Evolutionary conservation across 2,888 invertebrate genomes (phyloP), one percentile per base, ranked within the genome.

Genomic region (Andrena bucephala): DNA sequence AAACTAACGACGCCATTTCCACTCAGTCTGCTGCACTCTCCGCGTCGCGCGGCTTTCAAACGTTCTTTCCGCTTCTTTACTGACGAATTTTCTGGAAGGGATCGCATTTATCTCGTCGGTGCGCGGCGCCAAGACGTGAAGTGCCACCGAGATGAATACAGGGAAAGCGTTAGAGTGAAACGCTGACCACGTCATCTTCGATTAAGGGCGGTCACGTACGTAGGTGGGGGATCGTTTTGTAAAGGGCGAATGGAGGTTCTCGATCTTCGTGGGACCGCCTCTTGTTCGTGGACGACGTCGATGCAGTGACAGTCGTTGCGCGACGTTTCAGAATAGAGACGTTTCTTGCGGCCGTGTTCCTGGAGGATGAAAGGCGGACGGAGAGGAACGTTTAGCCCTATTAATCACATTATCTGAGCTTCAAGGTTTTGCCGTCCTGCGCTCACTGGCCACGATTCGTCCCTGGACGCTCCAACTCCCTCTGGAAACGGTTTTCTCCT

Each of bases 361-460:
- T n/a, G 57, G 66, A 70, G 81, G 69, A 85, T 72, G 84, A 65
- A 75, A 74, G 62, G 60, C 69, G 78, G 77, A 66, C 60, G 70
- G 36, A 65, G 79, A 76, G 80, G 84, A 84, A 77, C 86, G 84
- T 88, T 90, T 89, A 89, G 85, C 84, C 84, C 89, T 90, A 91
- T 92, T 92, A 92, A 92, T 92, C 92, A 91, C 90, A 90, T 92
- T 92, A 92, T 89, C 88, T 77, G 78, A 85, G 83, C 83, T 85
- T 68, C 73, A 63, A 83, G 91, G 90, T 90, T 92, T 92, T 92
- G 90, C 76, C 81, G 52, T 48, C 66, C 57, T 42, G 24, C 67
- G 42, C 71, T 79, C 77, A 29, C 20, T 70, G 72, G 57, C 65
- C 78, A 72, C 59, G 76, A 85, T 77, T 82, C 77, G 54, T 57